Conservation (phyloP, 2,113 vertebrate species). For the Sapayoa aenigma region DNA sequence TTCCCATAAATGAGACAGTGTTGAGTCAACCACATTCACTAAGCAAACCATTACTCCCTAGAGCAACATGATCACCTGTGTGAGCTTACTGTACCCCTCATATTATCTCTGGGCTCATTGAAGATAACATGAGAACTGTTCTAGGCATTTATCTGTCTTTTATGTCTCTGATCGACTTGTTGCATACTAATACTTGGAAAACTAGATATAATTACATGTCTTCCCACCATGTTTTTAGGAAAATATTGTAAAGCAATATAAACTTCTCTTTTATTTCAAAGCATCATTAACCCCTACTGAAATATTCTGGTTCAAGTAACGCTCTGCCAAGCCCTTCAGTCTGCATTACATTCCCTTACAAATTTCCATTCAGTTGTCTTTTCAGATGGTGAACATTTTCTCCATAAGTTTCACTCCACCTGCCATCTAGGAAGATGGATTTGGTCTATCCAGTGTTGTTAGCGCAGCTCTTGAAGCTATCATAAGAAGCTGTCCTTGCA, state of each 20-base stretch:
- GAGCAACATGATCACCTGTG: not conserved
- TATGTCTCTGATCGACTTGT: not conserved
- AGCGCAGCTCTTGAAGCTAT: not conserved
- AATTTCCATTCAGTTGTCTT: not conserved
- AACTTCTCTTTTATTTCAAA: not conserved
- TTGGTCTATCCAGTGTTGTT: not conserved
- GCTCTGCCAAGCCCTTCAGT: not conserved
- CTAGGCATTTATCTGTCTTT: not conserved
- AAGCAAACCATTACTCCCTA: not conserved
- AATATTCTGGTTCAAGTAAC: not conserved
- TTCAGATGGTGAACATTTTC: not conserved
- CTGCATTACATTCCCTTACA: not conserved
- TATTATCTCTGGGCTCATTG: not conserved
- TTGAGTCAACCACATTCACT: not conserved
- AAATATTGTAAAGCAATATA: not conserved
- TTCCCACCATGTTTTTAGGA: not conserved
- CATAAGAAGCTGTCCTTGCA: not conserved
- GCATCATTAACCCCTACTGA: not conserved
- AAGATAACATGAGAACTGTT: not conserved
- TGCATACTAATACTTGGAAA: not conserved
- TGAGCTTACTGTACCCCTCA: not conserved
- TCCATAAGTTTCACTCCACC: not conserved
- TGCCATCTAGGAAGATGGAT: not conserved
- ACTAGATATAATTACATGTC: not conserved
- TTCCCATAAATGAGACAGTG: not conserved